Base-by-base conservation (phyloP, 2,113 vertebrate genomes). In the Coptodon bakossiorum region DNA sequence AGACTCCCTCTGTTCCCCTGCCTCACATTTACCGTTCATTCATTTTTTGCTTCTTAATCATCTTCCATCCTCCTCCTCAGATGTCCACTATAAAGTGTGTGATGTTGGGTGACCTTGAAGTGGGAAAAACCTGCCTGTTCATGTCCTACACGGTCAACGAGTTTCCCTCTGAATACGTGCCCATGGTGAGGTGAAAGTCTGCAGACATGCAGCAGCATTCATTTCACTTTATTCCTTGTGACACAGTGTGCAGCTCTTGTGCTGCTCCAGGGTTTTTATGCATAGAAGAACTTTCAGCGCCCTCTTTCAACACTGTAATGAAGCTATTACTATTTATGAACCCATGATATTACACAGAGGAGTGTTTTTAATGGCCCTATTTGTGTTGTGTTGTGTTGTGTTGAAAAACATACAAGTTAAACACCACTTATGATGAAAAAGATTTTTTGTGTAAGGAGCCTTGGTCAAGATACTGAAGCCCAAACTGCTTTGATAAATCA, bases 1-100 rank as follows among this genome's bases (percentile, higher is more conserved):
- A 66, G 1, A 38, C 34, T 40, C 19, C 19, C 11, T 22, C 36
- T 40, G 19, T 8, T 40, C 11, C 63, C 1, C 36, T 68, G 19
- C 36, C 63, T 40, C 36, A 40, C n/a, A 40, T 68, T 1, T 68
- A 68, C 0, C 0, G 1, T 68, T 68, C 63, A 40, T 68, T 71
- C 22, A 4, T 4, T 43, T 3, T 31, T 2, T 50, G 16, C 40
- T 29, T 31, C 71, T 48, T 76, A 17, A 17, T n/a, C 11, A n/a
- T 27, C 61, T 71, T 9, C 13, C 10, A 3, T 14, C 9, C 12
- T 53, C 34, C n/a, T 81, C 52, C 43, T 31, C 92, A 95, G 95
- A 95, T 95, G 95, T 93, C 94, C 90, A 93, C 92, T 4, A 94
- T 95, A 88, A 95, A 95, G 90, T 95, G 95, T 2, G 93, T 95